Conservation (phyloP, 2,113 vertebrate genomes). For the Barnardius zonarius region DNA sequence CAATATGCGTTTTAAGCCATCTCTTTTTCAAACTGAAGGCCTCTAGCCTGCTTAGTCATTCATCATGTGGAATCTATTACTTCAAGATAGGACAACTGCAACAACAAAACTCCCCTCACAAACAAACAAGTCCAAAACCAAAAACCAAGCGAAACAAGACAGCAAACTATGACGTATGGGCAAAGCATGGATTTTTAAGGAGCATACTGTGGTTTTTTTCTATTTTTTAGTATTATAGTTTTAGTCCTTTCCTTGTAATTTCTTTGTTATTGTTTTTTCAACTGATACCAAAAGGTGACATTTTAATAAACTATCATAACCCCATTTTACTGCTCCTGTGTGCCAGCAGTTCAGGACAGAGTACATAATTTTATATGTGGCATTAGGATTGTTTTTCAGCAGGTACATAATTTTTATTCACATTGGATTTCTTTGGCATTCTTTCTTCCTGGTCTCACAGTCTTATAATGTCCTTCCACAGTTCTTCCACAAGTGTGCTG, state of each 20-base stretch:
- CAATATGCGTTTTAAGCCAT: rapidly evolving
- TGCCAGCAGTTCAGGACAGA: neutral
- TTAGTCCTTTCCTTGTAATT: neutral
- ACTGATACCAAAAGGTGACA: neutral
- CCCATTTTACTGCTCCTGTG: neutral
- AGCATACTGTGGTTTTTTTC: rapidly evolving
- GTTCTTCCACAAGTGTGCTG: neutral
- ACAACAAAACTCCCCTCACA: rapidly evolving
- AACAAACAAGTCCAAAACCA: neutral
- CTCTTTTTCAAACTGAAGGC: neutral
- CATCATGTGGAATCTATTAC: neutral
- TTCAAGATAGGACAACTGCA: neutral
- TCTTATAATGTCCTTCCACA: neutral
- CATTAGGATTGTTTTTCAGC: neutral
- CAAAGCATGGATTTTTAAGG: neutral
- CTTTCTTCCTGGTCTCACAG: neutral
- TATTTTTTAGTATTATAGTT: neutral
- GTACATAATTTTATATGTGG: neutral
- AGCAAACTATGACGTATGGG: neutral
- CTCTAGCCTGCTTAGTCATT: neutral
- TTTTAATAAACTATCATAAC: neutral
- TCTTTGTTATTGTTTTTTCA: neutral
- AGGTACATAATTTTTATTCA: neutral
- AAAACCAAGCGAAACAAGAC: neutral
- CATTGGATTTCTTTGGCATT: neutral